These are phyloP conservation scores for Pseudocheirus occidentalis DNA, from an alignment of 2,797 vertebrate species.

Conservation along the genomic window DNA sequence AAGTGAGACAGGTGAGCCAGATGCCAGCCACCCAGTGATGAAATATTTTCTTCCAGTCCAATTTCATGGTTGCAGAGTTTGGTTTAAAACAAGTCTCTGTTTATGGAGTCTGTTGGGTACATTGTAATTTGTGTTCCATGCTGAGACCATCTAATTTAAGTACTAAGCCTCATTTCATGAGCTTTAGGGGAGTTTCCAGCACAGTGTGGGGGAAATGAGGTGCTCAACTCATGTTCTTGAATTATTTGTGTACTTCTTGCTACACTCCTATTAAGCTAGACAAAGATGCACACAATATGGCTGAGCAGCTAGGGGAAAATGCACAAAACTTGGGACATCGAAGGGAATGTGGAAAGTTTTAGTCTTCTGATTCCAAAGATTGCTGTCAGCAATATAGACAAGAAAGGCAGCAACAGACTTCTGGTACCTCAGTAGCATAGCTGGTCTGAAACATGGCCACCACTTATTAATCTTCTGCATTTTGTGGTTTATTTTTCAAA, in stretches of 20 bases:
- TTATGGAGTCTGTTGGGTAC: neutral
- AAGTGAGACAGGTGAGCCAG: conserved; percentile 36
- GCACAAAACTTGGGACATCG: neutral
- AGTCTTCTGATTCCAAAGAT: neutral
- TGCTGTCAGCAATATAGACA: neutral
- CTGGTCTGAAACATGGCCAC: neutral
- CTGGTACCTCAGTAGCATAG: neutral
- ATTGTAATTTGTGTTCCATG: neutral
- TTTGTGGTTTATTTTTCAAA: neutral
- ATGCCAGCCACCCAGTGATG: neutral
- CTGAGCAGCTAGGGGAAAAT: neutral
- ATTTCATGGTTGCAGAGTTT: conserved; percentile 1
- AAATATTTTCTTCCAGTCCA: conserved; percentile 30
- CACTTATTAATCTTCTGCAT: neutral
- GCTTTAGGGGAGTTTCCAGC: conserved; percentile 41
- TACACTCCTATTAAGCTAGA: neutral
- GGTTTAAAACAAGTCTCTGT: conserved; percentile 32
- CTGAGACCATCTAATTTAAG: conserved; percentile 47
- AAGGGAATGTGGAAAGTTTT: neutral
- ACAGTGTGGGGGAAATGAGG: conserved; percentile 14
- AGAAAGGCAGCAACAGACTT: neutral
- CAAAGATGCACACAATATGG: neutral
- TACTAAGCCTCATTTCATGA: conserved; percentile 44
- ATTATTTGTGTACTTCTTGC: neutral
- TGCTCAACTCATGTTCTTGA: neutral